Conservation (phyloP, 2,113 vertebrate genomes). For the Clarias gariepinus region DNA sequence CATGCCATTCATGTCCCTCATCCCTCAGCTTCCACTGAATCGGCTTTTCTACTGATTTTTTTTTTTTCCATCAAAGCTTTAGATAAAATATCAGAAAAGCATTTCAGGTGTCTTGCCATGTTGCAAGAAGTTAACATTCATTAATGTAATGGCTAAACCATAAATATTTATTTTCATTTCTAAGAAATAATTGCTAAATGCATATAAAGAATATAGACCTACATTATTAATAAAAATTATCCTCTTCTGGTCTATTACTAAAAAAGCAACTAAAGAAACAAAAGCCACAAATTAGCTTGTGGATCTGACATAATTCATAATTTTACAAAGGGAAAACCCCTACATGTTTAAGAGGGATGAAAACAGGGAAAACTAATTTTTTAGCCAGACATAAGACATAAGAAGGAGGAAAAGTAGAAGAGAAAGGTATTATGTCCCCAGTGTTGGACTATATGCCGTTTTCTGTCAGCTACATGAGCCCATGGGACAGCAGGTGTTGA, state of each 20-base stretch:
- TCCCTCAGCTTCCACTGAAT: background rate
- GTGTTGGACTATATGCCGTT: conserved; percentile 47
- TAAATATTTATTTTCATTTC: background rate
- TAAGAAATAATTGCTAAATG: background rate
- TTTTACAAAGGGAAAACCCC: background rate
- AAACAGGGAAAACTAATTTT: background rate
- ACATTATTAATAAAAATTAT: background rate
- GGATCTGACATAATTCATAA: background rate
- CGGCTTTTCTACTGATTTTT: background rate
- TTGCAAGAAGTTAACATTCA: background rate
- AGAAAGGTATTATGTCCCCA: conserved; percentile 14
- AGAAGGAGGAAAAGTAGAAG: background rate
- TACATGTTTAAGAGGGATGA: conserved; percentile 23
- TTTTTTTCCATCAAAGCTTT: background rate
- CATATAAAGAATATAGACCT: background rate
- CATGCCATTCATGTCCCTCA: background rate
- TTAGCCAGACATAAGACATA: conserved; percentile 11
- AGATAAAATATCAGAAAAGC: background rate
- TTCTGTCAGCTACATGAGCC: conserved; percentile 39
- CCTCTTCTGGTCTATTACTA: background rate
- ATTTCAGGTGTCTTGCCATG: background rate
- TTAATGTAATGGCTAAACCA: background rate
- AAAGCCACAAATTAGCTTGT: background rate
- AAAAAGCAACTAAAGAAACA: background rate
- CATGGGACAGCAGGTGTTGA: conserved; percentile 71